Evolutionary conservation across 1,140 invertebrate species (phyloP), one percentile per base, ranked within the genome.

Genomic region (Patella vulgata): DNA sequence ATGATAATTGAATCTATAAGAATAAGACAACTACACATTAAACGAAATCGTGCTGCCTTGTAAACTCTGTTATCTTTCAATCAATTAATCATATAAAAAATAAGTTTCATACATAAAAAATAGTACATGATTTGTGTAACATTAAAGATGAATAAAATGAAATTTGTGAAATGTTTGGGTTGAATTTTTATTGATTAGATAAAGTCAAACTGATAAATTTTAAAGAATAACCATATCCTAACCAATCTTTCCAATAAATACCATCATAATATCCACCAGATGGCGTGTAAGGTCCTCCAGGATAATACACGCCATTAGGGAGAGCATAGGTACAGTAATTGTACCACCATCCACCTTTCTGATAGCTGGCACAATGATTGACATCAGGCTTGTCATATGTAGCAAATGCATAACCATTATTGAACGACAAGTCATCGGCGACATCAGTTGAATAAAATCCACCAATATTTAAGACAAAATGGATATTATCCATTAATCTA

Each of bases 301-400:
- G n/a, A 57, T 80, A 79, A 59, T 79, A 79, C 21, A 62, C n/a
- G 6, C 78, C 77, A 42, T 70, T 80, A 3, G 68, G 69, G 3
- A 74, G 61, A 0, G 74, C 62, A 23, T 63, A 70, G 40, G 71
- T 57, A 57, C 78, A 80, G 63, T 76, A 73, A 42, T 80, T 78
- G 65, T 73, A 80, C 77, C 78, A 80, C 77, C 77, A 80, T 0
- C 78, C 78, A 11, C 63, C 66, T 17, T 58, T 50, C 60, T 69
- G 64, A 31, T 68, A 5, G 25, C 0, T 5, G 23, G 74, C 77
- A 59, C 78, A 80, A 11, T 40, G 5, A 30, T 77, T 14, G 11
- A 40, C 19, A 40, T 77, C 74, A 12, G 68, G 59, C 11, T 50
- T 56, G 44, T 74, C 70, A 19, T 43, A 50, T 46, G 73, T 73